phyloP scores from a whole-genome alignment of 2,888 invertebrate species.

The Bimastos eiseni region DNA sequence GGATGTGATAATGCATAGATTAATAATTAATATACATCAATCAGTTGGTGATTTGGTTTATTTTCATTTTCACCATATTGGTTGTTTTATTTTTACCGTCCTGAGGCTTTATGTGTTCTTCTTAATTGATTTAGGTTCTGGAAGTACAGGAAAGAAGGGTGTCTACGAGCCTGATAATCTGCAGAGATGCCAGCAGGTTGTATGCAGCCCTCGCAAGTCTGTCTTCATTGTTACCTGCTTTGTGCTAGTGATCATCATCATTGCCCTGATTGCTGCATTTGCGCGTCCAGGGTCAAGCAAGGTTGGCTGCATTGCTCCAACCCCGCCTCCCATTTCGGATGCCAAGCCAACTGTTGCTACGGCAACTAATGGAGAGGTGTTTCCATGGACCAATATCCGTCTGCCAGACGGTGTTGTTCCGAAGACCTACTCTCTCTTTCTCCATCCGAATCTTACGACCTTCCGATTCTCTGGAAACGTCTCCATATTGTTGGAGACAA shows the following conservation, averaged over 20 bases:
- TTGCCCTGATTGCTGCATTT: slow-evolving; percentile 85
- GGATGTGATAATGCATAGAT: too few relatives aligned
- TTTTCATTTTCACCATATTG: too few relatives aligned
- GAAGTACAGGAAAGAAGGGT: slow-evolving; percentile 33
- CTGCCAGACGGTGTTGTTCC: slow-evolving; percentile 58
- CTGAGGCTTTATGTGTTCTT: too few relatives aligned
- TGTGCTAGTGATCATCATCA: slow-evolving; percentile 58
- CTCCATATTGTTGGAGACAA: slow-evolving; percentile 50
- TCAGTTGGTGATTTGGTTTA: too few relatives aligned
- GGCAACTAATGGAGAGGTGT: slow-evolving; percentile 53
- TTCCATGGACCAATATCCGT: slow-evolving; percentile 59
- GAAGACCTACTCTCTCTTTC: slow-evolving; percentile 81
- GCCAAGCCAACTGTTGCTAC: slow-evolving; percentile 34
- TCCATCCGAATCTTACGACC: slow-evolving; percentile 89
- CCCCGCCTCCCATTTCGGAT: not conserved
- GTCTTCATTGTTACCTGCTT: slow-evolving; percentile 70
- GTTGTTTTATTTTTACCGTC: too few relatives aligned
- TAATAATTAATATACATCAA: too few relatives aligned
- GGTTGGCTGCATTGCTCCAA: not conserved
- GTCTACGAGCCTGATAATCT: slow-evolving; percentile 75
- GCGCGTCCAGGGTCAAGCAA: slow-evolving; percentile 72
- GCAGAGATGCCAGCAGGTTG: slow-evolving; percentile 52
- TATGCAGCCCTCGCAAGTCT: slow-evolving; percentile 67
- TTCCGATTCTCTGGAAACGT: slow-evolving; percentile 80
- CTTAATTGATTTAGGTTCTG: slow-evolving; percentile 15